Evolutionary conservation across 2,888 invertebrate species (phyloP).

Genomic region (Heteropelma amictum): DNA sequence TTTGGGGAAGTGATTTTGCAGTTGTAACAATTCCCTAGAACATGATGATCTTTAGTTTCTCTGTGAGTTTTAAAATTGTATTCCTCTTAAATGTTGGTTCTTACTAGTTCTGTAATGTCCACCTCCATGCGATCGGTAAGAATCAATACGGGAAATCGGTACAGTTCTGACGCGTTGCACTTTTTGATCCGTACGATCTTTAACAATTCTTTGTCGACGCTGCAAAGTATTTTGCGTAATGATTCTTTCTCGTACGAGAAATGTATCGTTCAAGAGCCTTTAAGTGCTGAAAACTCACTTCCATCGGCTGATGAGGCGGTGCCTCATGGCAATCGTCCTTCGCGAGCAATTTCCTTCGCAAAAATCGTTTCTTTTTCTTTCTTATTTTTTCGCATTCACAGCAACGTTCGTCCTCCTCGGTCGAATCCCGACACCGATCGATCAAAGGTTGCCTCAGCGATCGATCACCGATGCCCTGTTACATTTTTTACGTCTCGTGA

Average conservation of each 20-base stretch:
- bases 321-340: constrained; percentile 34
- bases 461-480: constrained; percentile 28
- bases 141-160: constrained; percentile 63
- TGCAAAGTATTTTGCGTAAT: constrained; percentile 34
- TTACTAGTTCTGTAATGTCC: constrained; percentile 60
- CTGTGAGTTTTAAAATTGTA: too few relatives aligned
- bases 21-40: too few relatives aligned
- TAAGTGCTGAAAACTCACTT: constrained; percentile 32
- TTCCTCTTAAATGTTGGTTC: constrained; percentile 3
- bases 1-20: too few relatives aligned
- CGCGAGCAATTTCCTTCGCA: constrained; percentile 38
- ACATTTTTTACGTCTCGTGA: background rate
- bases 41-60: too few relatives aligned
- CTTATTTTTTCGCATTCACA: constrained; percentile 41
- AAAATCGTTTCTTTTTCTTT: constrained; percentile 44
- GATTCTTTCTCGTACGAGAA: background rate
- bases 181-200: constrained; percentile 58
- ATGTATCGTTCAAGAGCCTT: too few relatives aligned
- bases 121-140: constrained; percentile 64
- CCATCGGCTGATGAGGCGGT: constrained; percentile 36
- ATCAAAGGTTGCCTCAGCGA: constrained; percentile 45
- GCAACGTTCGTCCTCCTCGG: constrained; percentile 50
- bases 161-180: constrained; percentile 61
- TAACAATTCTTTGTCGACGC: constrained; percentile 48
- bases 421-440: constrained; percentile 5